Evolutionary conservation across 1,140 invertebrate genomes (phyloP).

Genomic region (Notospermus geniculatus): DNA sequence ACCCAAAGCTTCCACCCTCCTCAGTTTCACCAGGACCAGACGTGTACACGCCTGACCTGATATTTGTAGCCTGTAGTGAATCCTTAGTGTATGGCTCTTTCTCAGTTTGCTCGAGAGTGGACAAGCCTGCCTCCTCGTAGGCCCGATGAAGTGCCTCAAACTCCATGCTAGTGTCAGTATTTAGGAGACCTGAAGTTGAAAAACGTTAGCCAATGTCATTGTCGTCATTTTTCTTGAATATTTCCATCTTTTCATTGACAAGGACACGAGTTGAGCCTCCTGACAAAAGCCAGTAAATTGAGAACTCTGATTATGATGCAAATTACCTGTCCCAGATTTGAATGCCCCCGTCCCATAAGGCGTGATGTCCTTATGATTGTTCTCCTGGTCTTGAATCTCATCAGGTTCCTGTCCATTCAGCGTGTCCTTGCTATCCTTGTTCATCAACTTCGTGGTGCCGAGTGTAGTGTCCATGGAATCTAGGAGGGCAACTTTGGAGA

Average conservation of each 20-base stretch:
- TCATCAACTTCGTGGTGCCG: slow-evolving; percentile 31
- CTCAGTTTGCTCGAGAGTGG: slow-evolving; percentile 33
- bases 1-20: not conserved
- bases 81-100: slow-evolving; percentile 27
- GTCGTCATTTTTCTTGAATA: too few species aligned
- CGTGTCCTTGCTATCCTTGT: not conserved
- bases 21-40: slow-evolving; percentile 8
- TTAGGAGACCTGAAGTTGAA: slow-evolving; percentile 33
- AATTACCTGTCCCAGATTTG: slow-evolving; percentile 26
- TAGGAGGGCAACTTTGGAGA: slow-evolving; percentile 49
- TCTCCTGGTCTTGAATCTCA: slow-evolving; percentile 1
- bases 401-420: slow-evolving; percentile 3
- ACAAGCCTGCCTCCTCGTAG: slow-evolving; percentile 36
- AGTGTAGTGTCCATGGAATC: slow-evolving; percentile 48
- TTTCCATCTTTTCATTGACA: too few species aligned
- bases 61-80: slow-evolving; percentile 18
- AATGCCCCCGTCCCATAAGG: slow-evolving; percentile 27
- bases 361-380: slow-evolving; percentile 27
- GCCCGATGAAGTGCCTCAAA: slow-evolving; percentile 49
- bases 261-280: too few species aligned
- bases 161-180: slow-evolving; percentile 49
- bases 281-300: slow-evolving; percentile 31
- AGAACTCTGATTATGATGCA: slow-evolving; percentile 28
- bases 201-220: too few species aligned
- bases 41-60: slow-evolving; percentile 1